Evolutionary conservation across 2,888 invertebrate genomes (phyloP), one percentile per base, ranked within the genome.

Genomic region (Acleris cristana): DNA sequence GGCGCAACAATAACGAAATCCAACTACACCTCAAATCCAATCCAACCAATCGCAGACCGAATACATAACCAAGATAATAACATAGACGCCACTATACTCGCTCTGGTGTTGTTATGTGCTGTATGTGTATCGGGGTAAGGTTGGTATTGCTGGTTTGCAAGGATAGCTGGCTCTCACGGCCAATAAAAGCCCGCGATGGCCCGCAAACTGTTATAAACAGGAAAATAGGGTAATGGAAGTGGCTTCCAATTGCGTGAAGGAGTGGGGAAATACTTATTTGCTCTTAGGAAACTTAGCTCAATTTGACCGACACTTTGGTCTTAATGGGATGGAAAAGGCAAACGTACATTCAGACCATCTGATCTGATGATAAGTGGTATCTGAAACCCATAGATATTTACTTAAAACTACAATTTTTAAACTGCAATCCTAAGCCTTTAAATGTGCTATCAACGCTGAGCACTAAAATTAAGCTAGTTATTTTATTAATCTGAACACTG

Each of bases 131-230:
- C 12, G 18, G 21, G n/a, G 5, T 21, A 44, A 7, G 56, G 55
- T 57, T 18, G 23, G 18, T 6, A 65, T 60, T 54, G 60, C 49
- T 4, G 44, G 12, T 16, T 57, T 62, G 55, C 65, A 62, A 12
- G 73, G 70, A 74, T 55, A 60, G 55, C 60, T 23, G 60, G 51
- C 55, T 73, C 78, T 75, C 72, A 73, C 73, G 78, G 76, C 76
- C 81, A 81, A 84, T 85, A 84, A 83, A 82, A 74, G 76, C 74
- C 75, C 70, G 71, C 71, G 77, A 75, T 75, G 77, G 74, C 74
- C 74, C 72, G 69, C 76, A 74, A 72, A 74, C 72, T 71, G 73
- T 66, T 66, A 72, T 75, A 66, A 70, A 71, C 65, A 26, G 12
- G 30, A 59, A 70, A 67, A 40, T 55, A 67, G 18, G 23, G 6